phyloP scores from a whole-genome alignment of 2,888 invertebrate species.

The Anticlea derivata region DNA sequence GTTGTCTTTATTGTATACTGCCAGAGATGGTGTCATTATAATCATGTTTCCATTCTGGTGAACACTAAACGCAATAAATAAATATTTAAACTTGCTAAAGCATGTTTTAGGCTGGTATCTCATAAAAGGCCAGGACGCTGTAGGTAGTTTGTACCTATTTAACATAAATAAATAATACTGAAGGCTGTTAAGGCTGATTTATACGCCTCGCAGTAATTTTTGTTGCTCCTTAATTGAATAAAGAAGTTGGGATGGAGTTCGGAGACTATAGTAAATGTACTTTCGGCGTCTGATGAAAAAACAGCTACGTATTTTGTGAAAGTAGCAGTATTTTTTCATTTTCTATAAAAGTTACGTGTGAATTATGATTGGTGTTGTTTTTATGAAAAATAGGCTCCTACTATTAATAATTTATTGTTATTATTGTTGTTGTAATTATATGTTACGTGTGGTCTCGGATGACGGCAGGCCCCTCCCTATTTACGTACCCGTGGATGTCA shows the following conservation, averaged over 20 bases:
- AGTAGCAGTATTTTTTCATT: neutral
- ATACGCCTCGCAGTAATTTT: constrained; percentile 64
- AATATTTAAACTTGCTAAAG: constrained; percentile 9
- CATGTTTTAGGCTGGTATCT: constrained; percentile 27
- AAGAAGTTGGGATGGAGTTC: constrained; percentile 50
- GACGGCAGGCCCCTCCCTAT: too few species aligned
- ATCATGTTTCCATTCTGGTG: neutral
- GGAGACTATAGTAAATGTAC: constrained; percentile 21
- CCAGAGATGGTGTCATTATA: neutral
- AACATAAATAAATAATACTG: constrained; percentile 72
- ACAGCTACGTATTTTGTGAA: constrained; percentile 4
- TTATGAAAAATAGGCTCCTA: too few species aligned
- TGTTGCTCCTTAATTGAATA: constrained; percentile 68
- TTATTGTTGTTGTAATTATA: too few species aligned
- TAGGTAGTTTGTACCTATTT: constrained; percentile 62
- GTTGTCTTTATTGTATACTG: too few species aligned
- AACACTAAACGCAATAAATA: neutral
- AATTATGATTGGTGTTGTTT: too few species aligned
- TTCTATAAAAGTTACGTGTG: too few species aligned
- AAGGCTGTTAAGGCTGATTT: constrained; percentile 67
- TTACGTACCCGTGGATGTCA: too few species aligned
- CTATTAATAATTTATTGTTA: too few species aligned
- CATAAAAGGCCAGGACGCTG: constrained; percentile 49
- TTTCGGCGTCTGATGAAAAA: constrained; percentile 9
- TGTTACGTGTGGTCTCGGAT: too few species aligned